Conservation (phyloP, 2,797 vertebrate genomes). For the Syncerus caffer region DNA sequence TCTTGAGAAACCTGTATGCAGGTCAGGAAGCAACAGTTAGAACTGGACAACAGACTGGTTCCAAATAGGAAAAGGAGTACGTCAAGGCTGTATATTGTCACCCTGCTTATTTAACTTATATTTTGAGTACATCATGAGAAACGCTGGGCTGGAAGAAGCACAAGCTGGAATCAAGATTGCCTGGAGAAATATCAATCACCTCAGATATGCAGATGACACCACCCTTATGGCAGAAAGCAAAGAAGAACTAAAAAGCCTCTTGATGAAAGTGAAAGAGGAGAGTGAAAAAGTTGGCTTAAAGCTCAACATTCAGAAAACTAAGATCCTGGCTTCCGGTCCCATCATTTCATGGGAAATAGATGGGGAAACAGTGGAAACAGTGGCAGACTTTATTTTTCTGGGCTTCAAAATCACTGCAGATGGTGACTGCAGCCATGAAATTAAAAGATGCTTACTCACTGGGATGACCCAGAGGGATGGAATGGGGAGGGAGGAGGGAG, state of each 20-base stretch:
- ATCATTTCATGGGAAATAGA: rapidly evolving
- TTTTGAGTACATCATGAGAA: neutral
- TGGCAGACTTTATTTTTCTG: neutral
- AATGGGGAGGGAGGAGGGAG: no score
- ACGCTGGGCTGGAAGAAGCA: neutral
- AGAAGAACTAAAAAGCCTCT: neutral
- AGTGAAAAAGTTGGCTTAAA: neutral
- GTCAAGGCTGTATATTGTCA: neutral
- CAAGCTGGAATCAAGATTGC: neutral
- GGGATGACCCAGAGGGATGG: no score
- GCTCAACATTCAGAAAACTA: neutral
- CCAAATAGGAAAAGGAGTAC: neutral
- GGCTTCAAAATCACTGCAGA: neutral
- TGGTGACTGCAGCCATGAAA: neutral
- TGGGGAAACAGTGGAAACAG: neutral
- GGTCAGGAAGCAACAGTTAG: no score
- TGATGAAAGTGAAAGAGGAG: neutral
- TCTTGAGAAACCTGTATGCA: no score
- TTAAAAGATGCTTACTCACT: neutral
- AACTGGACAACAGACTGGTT: neutral
- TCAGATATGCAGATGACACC: neutral
- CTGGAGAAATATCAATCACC: neutral
- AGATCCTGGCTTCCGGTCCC: neutral
- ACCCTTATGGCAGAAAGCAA: neutral
- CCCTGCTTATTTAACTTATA: neutral